Evolutionary conservation across 2,797 vertebrate species (phyloP).

Genomic region (Lithobates sylvaticus): DNA sequence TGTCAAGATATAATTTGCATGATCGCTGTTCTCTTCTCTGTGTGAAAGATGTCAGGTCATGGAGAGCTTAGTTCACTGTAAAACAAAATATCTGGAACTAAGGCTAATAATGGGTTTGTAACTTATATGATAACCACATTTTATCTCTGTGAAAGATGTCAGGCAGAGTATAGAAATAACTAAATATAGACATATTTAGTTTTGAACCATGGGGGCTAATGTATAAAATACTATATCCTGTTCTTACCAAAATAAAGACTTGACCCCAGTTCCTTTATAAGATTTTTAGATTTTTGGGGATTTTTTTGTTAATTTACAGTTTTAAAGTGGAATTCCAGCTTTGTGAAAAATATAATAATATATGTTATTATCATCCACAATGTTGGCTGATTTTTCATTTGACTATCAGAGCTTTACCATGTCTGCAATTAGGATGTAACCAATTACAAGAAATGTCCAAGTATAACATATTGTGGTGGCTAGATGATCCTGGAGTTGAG

Average conservation of each 20-base stretch:
- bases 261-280: no score
- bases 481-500: no score
- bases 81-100: slow-evolving; percentile 32
- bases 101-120: slow-evolving; percentile 34
- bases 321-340: no score
- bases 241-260: no score
- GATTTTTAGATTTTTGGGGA: no score
- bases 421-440: no score
- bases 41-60: slow-evolving; percentile 37
- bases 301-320: background rate
- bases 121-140: slow-evolving; percentile 33
- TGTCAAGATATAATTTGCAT: slow-evolving; percentile 20
- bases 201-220: slow-evolving; percentile 36
- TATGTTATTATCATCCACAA: no score
- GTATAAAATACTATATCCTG: background rate
- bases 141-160: slow-evolving; percentile 10
- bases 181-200: slow-evolving; percentile 12
- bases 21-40: slow-evolving; percentile 14
- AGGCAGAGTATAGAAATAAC: slow-evolving; percentile 10
- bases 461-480: no score
- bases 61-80: slow-evolving; percentile 46
- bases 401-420: no score
- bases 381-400: no score
- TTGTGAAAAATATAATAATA: no score
- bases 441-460: no score